Percentiles rank a stretch among this genome's conserved stretches.
phyloP scores from a whole-genome alignment of 2,888 invertebrate species.

The Epsilonema sp. region DNA sequence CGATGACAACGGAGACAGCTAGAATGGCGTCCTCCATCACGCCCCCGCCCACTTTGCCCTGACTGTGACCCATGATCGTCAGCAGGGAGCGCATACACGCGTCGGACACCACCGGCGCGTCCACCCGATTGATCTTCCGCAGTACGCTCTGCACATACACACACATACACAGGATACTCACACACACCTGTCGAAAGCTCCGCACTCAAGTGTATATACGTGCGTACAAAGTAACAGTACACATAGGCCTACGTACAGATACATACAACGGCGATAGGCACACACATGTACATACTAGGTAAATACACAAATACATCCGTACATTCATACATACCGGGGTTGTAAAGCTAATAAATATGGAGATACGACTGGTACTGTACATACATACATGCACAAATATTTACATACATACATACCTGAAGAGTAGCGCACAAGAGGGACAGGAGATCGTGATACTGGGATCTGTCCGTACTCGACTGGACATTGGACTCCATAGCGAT shows the following conservation, averaged over 20 bases:
- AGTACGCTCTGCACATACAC: constrained; percentile 60
- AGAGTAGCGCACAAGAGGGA: constrained; percentile 86
- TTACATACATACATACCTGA: too few relatives aligned
- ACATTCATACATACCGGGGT: not conserved
- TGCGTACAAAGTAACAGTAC: too few relatives aligned
- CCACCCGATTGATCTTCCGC: constrained; percentile 73
- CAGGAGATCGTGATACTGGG: constrained; percentile 84
- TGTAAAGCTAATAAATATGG: too few relatives aligned
- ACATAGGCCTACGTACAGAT: too few relatives aligned
- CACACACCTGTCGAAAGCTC: too few relatives aligned
- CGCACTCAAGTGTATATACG: too few relatives aligned
- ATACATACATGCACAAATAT: too few relatives aligned
- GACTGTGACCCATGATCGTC: constrained; percentile 57
- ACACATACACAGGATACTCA: too few relatives aligned
- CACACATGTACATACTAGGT: not conserved
- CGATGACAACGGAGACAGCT: constrained; percentile 84
- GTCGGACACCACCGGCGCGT: constrained; percentile 89
- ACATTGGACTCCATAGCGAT: constrained; percentile 64
- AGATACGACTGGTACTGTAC: too few relatives aligned
- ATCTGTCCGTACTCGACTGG: constrained; percentile 57
- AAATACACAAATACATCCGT: not conserved
- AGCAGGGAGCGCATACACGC: constrained; percentile 85
- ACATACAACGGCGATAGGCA: too few relatives aligned
- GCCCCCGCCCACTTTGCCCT: constrained; percentile 18
- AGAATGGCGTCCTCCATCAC: constrained; percentile 96